A percentile compares a stretch with the other conserved stretches of the same genome.
phyloP scores from a whole-genome alignment of 2,797 vertebrate genomes.

The Mus spretus region DNA sequence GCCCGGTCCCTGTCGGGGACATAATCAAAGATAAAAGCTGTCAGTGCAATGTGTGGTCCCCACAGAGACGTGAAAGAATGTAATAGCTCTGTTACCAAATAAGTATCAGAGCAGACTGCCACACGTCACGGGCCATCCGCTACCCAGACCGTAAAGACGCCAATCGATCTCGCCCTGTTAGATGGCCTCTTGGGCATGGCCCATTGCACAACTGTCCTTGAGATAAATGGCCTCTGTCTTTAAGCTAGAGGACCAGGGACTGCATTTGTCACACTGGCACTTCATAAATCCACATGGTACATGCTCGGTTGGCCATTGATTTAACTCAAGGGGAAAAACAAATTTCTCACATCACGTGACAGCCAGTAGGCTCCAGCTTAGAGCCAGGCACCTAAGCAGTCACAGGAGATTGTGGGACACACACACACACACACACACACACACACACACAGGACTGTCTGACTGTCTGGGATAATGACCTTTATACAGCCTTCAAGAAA shows the following conservation, averaged over 20 bases:
- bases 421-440: neutral
- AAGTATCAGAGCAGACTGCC: neutral
- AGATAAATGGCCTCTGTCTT: neutral
- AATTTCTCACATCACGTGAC: neutral
- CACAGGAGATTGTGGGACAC: neutral
- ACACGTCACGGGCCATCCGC: accelerated
- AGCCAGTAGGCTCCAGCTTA: neutral
- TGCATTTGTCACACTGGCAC: neutral
- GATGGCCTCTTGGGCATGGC: neutral
- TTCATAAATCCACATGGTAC: neutral
- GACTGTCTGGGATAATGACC: neutral
- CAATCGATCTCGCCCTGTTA: neutral
- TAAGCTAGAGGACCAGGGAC: neutral
- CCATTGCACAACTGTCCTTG: neutral
- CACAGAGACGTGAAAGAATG: neutral
- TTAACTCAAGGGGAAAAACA: neutral
- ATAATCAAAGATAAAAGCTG: neutral
- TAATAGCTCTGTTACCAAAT: neutral
- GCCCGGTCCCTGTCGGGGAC: conserved; percentile 41
- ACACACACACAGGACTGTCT: neutral
- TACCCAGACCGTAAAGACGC: neutral
- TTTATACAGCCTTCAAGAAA: neutral
- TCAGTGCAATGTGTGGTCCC: neutral
- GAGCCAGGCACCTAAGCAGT: neutral
- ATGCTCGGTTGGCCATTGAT: neutral